Evolutionary conservation across 2,888 invertebrate species (phyloP), one percentile per base, ranked within the genome.

Genomic region (Thecocarcelia acutangulata): DNA sequence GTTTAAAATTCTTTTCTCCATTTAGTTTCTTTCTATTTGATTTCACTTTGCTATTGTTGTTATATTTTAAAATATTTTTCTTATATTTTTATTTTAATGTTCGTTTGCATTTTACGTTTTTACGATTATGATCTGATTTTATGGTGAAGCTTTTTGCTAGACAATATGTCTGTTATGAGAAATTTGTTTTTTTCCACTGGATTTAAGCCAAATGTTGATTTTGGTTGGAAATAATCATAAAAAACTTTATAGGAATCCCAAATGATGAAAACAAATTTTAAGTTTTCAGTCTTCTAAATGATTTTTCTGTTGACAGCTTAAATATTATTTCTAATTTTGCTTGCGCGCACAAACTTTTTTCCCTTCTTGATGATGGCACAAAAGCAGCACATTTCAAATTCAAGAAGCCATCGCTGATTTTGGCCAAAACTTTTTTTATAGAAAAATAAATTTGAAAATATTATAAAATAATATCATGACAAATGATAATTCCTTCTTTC

Each of bases 151-250:
- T 44, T 61, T 61, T 52, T 68, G 59, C 33, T 52, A 76, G 75
- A 76, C 75, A 76, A 76, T 76, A 76, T 76, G 75, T 68, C 75
- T 76, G 68, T 76, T 68, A 42, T 75, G 68, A 59, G 37, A 68
- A 68, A 59, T 76, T 61, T 33, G 15, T 44, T 42, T 33, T 66
- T 68, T 80, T 64, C 58, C 44, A 56, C 64, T 75, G 80, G 75
- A 75, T 80, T 70, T 15, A 64, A 70, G 75, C 80, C 75, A 80
- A 75, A 52, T 37, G 50, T 48, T 56, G 33, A 8, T 61, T 59
- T 33, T 46, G 52, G 17, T 48, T 64, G 46, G 37, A 64, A 74
- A 52, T 42, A 44, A 19, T 54, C 12, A 42, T 63, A 46, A 58
- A 58, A 58, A 21, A 59, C 8, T 42, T 21, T 15, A 40, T 9